A percentile compares a stretch with the other conserved stretches of the same genome.
These are phyloP conservation scores for Poecilobothrus nobilitatus DNA, from an alignment of 2,888 invertebrate species.

Conservation along the genomic window DNA sequence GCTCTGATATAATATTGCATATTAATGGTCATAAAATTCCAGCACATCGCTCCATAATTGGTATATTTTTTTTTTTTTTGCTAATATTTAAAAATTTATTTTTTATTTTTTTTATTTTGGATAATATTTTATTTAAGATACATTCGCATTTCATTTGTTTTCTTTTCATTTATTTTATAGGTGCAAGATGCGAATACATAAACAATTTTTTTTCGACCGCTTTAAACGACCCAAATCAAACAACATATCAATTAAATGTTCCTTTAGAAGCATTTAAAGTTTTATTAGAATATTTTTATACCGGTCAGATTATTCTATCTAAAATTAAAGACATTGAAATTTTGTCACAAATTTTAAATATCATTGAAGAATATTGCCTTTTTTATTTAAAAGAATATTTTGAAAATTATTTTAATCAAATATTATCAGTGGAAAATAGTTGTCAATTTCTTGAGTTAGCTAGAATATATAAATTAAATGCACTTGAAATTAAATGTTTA, in stretches of 20 bases:
- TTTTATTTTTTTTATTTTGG: background rate
- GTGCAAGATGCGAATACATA: slow-evolving; percentile 93
- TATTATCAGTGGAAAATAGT: slow-evolving; percentile 79
- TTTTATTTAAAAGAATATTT: slow-evolving; percentile 80
- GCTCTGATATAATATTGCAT: too few species aligned
- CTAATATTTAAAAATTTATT: too few species aligned
- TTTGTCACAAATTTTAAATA: slow-evolving; percentile 63
- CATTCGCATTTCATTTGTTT: too few species aligned
- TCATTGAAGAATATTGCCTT: slow-evolving; percentile 96
- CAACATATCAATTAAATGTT: slow-evolving; percentile 77
- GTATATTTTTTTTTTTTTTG: too few species aligned
- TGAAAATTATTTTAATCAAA: slow-evolving; percentile 86
- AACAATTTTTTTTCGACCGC: slow-evolving; percentile 73
- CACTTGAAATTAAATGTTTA: slow-evolving; percentile 69
- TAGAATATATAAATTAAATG: slow-evolving; percentile 56
- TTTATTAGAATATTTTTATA: slow-evolving; percentile 89
- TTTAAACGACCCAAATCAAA: slow-evolving; percentile 63
- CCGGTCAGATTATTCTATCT: slow-evolving; percentile 75
- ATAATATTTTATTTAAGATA: background rate
- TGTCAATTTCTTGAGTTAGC: slow-evolving; percentile 93
- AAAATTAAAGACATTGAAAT: slow-evolving; percentile 57
- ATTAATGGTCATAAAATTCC: slow-evolving; percentile 54
- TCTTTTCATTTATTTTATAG: slow-evolving; percentile 50
- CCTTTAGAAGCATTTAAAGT: slow-evolving; percentile 77
- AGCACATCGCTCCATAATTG: slow-evolving; percentile 53